Evolutionary conservation across 2,113 vertebrate species (phyloP).

Genomic region (Microtus oregoni): DNA sequence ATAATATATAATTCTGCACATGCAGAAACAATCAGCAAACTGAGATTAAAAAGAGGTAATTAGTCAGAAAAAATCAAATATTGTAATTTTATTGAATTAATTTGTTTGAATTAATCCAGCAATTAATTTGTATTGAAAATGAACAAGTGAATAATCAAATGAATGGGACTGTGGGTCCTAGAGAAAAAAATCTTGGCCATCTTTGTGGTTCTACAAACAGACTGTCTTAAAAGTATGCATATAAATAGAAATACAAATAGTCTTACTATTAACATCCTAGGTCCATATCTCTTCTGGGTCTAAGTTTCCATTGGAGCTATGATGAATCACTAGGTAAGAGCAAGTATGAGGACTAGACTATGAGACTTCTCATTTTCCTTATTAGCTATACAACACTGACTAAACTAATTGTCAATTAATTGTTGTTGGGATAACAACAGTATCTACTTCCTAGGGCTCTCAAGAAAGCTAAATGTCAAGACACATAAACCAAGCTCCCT

Average conservation of each 20-base stretch:
- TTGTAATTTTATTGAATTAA: not conserved
- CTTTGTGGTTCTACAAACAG: not conserved
- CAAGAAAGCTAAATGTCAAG: not conserved
- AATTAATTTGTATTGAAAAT: not conserved
- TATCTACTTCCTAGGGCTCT: not conserved
- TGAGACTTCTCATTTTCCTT: not conserved
- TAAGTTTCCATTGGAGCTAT: not conserved
- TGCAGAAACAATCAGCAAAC: not conserved
- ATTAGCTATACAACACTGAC: not conserved
- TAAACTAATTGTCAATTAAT: not conserved
- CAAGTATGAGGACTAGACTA: not conserved
- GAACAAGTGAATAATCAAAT: not conserved
- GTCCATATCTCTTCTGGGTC: not conserved
- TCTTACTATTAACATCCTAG: not conserved
- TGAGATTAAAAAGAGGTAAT: not conserved
- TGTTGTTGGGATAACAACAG: not conserved
- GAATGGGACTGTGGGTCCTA: not conserved
- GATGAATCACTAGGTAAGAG: not conserved
- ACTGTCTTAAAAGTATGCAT: slow-evolving; percentile 16
- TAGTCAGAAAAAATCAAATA: not conserved
- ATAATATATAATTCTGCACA: not conserved
- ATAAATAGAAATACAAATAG: not conserved
- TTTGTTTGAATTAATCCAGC: not conserved
- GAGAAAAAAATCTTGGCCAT: not conserved
- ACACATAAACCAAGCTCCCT: not conserved